Evolutionary conservation across 1,140 invertebrate species (phyloP), one percentile per base, ranked within the genome.

Genomic region (Macrosteles quadrilineatus): DNA sequence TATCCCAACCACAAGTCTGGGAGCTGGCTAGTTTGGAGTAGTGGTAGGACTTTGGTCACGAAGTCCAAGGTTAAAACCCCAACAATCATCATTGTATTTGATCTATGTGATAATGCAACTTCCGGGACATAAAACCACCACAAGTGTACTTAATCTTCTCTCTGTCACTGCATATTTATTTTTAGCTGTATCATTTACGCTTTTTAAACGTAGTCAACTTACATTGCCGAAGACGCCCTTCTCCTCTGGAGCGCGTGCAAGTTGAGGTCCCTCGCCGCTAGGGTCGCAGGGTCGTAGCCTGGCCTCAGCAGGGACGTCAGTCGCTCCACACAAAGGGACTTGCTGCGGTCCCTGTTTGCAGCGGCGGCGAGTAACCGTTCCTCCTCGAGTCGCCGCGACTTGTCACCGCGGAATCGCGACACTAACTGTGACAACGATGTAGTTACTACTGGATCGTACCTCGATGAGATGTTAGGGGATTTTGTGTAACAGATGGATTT

Each of bases 291-390:
- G 63, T 72, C 68, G 47, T 66, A 74, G 30, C 73, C 72, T n/a
- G 72, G 75, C 45, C 71, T 59, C 9, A 74, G 67, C 43, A 73
- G 71, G 4, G 71, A 63, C 12, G 74, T 73, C 4, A 71, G 19
- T 57, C 72, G 68, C 36, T 76, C 76, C 19, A 76, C 75, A 62
- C 76, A 77, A 55, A 77, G 67, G 2, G 74, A 75, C 31, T 72
- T 65, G 11, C 74, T 75, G n/a, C 76, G 47, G 70, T 77, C 76
- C 47, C 75, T 69, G 14, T 55, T 12, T 9, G 31, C 53, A 14
- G 59, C 53, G 6, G 30, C 21, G n/a, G n/a, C 21, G 9, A 21
- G 21, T 17, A 25, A 30, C 17, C 36, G 27, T 40, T 69, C 71
- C 65, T 71, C 69, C 50, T 68, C 67, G 1, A 66, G 36, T 1